phyloP scores from a whole-genome alignment of 2,888 invertebrate species.

The Patella depressa region DNA sequence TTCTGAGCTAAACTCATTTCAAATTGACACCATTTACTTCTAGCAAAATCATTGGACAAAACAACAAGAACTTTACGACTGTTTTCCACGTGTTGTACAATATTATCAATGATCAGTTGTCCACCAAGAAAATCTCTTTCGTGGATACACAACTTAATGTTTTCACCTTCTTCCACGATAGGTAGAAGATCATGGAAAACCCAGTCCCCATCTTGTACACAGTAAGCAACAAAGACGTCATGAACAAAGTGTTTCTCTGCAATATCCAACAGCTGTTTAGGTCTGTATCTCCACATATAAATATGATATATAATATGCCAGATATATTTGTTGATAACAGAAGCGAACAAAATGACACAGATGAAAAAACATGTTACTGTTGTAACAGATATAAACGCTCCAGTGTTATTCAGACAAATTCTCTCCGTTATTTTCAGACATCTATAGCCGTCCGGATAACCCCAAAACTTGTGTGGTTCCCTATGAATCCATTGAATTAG shows the following conservation, averaged over 20 bases:
- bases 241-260: slow-evolving; percentile 69
- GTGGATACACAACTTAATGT: slow-evolving; percentile 76
- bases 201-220: slow-evolving; percentile 78
- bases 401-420: not conserved
- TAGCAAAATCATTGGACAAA: slow-evolving; percentile 77
- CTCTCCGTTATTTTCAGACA: not conserved
- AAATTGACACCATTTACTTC: slow-evolving; percentile 82
- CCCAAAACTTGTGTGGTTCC: not conserved
- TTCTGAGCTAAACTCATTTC: slow-evolving; percentile 82
- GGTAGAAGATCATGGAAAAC: slow-evolving; percentile 78
- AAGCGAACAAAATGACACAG: not conserved
- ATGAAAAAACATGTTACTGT: not conserved
- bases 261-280: slow-evolving; percentile 39
- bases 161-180: slow-evolving; percentile 75
- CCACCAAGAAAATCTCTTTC: slow-evolving; percentile 82
- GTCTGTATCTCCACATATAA: not conserved
- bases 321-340: not conserved
- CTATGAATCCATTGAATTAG: slow-evolving; percentile 33
- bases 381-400: not conserved
- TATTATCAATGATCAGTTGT: slow-evolving; percentile 80
- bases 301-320: not conserved
- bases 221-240: slow-evolving; percentile 81
- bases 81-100: slow-evolving; percentile 79
- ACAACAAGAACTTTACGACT: slow-evolving; percentile 79
- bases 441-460: not conserved